phyloP scores from a whole-genome alignment of 2,888 invertebrate species.

The Lasioglossum leucozonium region DNA sequence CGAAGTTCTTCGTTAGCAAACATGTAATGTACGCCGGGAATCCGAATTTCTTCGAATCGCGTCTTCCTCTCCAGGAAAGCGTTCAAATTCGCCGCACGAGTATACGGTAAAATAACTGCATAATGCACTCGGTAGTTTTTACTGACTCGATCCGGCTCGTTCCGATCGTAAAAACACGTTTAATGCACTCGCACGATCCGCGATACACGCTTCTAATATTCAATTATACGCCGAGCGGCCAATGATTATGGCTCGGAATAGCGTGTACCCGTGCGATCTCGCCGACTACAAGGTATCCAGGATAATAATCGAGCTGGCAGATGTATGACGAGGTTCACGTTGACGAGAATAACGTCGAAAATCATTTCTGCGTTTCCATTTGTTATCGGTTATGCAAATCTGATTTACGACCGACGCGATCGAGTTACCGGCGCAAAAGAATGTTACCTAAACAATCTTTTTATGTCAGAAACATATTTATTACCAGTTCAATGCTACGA shows the following conservation, averaged over 20 bases:
- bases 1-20: neutral
- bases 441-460: neutral
- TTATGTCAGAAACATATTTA: neutral
- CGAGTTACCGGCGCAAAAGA: neutral
- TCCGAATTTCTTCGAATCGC: neutral
- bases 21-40: neutral
- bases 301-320: conserved; percentile 39
- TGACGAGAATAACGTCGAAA: conserved; percentile 12
- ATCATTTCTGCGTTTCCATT: conserved; percentile 37
- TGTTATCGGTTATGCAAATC: conserved; percentile 40
- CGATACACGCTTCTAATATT: conserved; percentile 50
- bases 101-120: conserved; percentile 34
- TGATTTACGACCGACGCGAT: conserved; percentile 28
- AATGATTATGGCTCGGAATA: conserved; percentile 38
- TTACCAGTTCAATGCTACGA: neutral
- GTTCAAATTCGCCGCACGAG: neutral
- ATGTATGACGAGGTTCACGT: neutral
- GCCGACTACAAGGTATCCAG: conserved; percentile 5
- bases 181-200: conserved; percentile 19
- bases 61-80: conserved; percentile 4
- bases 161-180: conserved; percentile 32
- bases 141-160: neutral
- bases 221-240: conserved; percentile 38
- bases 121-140: conserved; percentile 14
- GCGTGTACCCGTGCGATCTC: neutral